These are phyloP conservation scores for Drosophila falleni DNA, from an alignment of 2,888 invertebrate species.

Conservation along the genomic window DNA sequence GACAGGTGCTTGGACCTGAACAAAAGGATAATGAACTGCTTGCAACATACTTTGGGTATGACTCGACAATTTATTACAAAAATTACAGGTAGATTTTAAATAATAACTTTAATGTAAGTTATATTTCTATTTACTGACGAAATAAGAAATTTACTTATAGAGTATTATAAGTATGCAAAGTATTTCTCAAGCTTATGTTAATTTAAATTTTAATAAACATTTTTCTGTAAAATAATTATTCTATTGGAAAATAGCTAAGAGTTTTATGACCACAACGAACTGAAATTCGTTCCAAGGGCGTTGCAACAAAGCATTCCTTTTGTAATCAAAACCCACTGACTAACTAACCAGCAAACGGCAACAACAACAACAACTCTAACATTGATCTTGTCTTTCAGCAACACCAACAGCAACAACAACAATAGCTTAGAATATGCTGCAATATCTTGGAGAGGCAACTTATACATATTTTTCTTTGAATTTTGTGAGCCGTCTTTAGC, in stretches of 20 bases:
- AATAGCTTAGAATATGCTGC: slow-evolving; percentile 31
- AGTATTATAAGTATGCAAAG: too few species aligned
- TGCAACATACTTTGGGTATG: background rate
- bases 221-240: background rate
- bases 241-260: background rate
- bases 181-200: too few species aligned
- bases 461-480: slow-evolving; percentile 24
- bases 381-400: slow-evolving; percentile 72
- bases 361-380: slow-evolving; percentile 24
- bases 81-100: background rate
- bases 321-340: slow-evolving; percentile 61
- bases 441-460: slow-evolving; percentile 38
- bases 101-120: too few species aligned
- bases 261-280: slow-evolving; percentile 37
- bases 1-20: slow-evolving; percentile 35
- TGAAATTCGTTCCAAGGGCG: slow-evolving; percentile 75
- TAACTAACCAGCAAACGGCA: slow-evolving; percentile 47
- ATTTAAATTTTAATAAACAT: background rate
- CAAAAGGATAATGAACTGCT: slow-evolving; percentile 52
- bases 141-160: too few species aligned
- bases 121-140: too few species aligned
- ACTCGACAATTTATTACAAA: slow-evolving; percentile 2
- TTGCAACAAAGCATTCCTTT: slow-evolving; percentile 34
- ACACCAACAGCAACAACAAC: slow-evolving; percentile 23
- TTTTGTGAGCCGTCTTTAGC: slow-evolving; percentile 51